These are phyloP conservation scores for Parnassius glacialis DNA, from an alignment of 2,888 invertebrate genomes.

Conservation along the genomic window DNA sequence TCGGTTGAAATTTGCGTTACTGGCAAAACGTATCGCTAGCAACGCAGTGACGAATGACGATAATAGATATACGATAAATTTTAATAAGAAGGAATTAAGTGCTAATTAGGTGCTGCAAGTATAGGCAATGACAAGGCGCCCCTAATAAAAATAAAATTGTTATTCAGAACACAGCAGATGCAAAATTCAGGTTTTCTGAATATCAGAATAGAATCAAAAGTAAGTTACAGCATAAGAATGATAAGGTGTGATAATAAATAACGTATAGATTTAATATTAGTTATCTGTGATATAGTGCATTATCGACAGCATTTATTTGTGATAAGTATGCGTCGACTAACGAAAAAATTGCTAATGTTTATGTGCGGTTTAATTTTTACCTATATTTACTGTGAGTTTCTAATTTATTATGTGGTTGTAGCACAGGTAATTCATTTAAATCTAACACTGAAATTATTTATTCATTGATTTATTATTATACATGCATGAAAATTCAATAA, in stretches of 20 bases:
- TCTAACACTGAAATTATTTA: neutral
- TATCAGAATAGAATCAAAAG: no score
- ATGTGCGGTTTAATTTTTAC: slow-evolving; percentile 50
- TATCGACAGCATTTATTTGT: no score
- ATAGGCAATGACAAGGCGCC: no score
- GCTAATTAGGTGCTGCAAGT: no score
- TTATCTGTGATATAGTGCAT: neutral
- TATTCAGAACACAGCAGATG: no score
- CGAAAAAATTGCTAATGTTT: slow-evolving; percentile 48
- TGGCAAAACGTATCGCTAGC: no score
- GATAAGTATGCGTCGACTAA: slow-evolving; percentile 49
- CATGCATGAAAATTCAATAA: slow-evolving; percentile 28
- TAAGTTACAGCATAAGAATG: neutral
- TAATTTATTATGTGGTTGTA: slow-evolving; percentile 61
- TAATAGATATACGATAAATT: no score
- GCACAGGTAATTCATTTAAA: slow-evolving; percentile 49
- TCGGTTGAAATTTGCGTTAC: no score
- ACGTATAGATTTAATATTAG: neutral
- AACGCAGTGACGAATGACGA: no score
- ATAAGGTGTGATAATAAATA: neutral
- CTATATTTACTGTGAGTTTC: slow-evolving; percentile 58
- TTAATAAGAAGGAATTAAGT: no score
- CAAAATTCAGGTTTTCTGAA: no score
- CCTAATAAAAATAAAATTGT: no score
- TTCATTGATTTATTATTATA: neutral